Evolutionary conservation across 2,797 vertebrate species (phyloP).

Genomic region (Remorina albescens): DNA sequence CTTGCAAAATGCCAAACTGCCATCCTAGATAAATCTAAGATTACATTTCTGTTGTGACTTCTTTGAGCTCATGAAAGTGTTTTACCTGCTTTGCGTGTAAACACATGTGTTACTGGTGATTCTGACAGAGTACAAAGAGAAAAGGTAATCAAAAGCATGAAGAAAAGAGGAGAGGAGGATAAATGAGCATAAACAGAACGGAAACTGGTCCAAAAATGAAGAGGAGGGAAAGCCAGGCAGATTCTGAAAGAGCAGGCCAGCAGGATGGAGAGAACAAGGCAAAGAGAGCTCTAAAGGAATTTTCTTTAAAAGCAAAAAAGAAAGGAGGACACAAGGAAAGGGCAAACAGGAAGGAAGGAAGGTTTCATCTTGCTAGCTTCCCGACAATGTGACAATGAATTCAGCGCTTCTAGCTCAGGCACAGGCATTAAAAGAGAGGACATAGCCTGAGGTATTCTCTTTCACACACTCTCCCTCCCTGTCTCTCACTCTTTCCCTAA

Average conservation of each 20-base stretch:
- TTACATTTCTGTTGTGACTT: constrained; percentile 12
- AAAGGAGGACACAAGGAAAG: constrained; percentile 9
- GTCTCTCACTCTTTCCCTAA: constrained; percentile 33
- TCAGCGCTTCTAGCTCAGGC: constrained; percentile 51
- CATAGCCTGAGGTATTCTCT: constrained; percentile 60
- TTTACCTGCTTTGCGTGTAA: not conserved
- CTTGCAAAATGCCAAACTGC: constrained; percentile 41
- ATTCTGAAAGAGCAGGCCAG: constrained; percentile 42
- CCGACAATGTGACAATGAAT: constrained; percentile 48
- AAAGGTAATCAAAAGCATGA: not conserved
- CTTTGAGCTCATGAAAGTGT: constrained; percentile 5
- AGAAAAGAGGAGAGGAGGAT: not conserved
- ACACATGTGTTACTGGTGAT: not conserved
- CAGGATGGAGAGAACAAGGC: constrained; percentile 8
- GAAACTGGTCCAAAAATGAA: constrained; percentile 14
- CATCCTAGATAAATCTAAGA: constrained; percentile 27
- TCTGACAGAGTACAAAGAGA: not conserved
- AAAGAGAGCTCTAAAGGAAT: constrained; percentile 14
- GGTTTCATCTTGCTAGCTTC: constrained; percentile 21
- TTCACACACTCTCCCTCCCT: constrained; percentile 36
- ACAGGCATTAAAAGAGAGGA: constrained; percentile 46
- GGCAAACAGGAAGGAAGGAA: constrained; percentile 18
- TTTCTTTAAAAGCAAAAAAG: not conserved
- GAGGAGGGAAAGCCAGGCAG: constrained; percentile 12
- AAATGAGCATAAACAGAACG: constrained; percentile 10